These are phyloP conservation scores for Holotrichia oblita DNA, from an alignment of 1,140 invertebrate genomes.

Conservation along the genomic window DNA sequence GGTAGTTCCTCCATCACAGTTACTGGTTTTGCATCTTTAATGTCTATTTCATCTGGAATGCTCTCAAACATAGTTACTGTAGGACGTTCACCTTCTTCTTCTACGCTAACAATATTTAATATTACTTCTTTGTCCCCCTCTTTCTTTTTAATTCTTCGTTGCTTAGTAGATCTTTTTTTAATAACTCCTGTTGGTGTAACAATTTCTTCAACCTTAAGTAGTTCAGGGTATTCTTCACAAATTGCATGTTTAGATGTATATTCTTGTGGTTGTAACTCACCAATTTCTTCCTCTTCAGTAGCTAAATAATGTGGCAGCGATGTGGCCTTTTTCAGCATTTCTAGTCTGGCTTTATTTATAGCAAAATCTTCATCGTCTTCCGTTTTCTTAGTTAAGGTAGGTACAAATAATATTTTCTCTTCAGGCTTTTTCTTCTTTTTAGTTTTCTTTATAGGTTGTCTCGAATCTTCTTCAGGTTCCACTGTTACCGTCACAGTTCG, in stretches of 20 bases:
- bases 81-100: constrained; percentile 51
- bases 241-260: constrained; percentile 48
- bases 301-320: constrained; percentile 34
- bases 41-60: constrained; percentile 54
- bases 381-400: constrained; percentile 17
- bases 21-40: constrained; percentile 52
- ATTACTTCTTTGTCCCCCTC: constrained; percentile 47
- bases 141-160: constrained; percentile 53
- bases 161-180: constrained; percentile 52
- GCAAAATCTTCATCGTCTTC: constrained; percentile 2
- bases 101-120: constrained; percentile 50
- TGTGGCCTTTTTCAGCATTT: constrained; percentile 25
- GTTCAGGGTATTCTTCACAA: constrained; percentile 43
- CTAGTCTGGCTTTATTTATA: constrained; percentile 30
- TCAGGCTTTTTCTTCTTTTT: constrained; percentile 36
- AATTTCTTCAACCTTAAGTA: constrained; percentile 55
- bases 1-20: constrained; percentile 56
- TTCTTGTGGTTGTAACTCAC: constrained; percentile 56
- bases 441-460: neutral
- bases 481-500: constrained; percentile 51
- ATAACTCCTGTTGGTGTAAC: constrained; percentile 43
- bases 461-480: neutral
- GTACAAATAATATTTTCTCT: constrained; percentile 33
- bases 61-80: constrained; percentile 54
- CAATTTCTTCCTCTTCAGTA: constrained; percentile 46